Base-by-base conservation (phyloP, 2,888 invertebrate species). In the Eulithis prunata region DNA sequence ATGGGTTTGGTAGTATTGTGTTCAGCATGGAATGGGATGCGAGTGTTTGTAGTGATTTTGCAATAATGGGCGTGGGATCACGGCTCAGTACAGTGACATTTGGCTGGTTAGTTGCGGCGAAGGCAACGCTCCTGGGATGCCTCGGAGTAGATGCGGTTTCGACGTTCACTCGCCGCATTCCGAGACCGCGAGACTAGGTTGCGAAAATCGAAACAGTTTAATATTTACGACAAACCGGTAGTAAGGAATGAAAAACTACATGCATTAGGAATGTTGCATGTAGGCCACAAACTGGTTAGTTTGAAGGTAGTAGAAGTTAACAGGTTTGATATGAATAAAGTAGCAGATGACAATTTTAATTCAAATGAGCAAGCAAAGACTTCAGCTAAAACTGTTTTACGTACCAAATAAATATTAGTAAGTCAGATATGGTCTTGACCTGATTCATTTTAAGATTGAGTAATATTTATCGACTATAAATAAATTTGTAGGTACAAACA, bases 161-260 rank as follows among this genome's bases (percentile, higher is more conserved):
- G 79, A 85, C 90, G 84, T 90, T 90, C 90, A 88, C 90, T 87
- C 74, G 78, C 84, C 86, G 84, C 90, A 91, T 91, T 91, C 91
- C 89, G 71, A 70, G 71, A 73, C 70, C 73, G 64, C 75, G 73
- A 74, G 71, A 69, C 74, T 66, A 58, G 57, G 77, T 88, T 87
- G 86, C 87, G 85, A 88, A 88, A 88, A 85, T 74, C 71, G 64
- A 55, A 75, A 78, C 78, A 72, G 76, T 74, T 74, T 72, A 68
- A 69, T 71, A 76, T 74, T 74, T 72, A 68, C 71, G 46, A 57
- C 68, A 68, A 72, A 70, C 74, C 69, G 66, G 72, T 72, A 70
- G 62, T 61, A 47, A 64, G 62, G 65, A 66, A 71, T 63, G 58
- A 65, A 69, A 66, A 67, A 55, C 53, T 54, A 32, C 53, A 56